Evolutionary conservation across 2,888 invertebrate genomes (phyloP), one percentile per base, ranked within the genome.

Genomic region (Xanthorhoe spadicearia): DNA sequence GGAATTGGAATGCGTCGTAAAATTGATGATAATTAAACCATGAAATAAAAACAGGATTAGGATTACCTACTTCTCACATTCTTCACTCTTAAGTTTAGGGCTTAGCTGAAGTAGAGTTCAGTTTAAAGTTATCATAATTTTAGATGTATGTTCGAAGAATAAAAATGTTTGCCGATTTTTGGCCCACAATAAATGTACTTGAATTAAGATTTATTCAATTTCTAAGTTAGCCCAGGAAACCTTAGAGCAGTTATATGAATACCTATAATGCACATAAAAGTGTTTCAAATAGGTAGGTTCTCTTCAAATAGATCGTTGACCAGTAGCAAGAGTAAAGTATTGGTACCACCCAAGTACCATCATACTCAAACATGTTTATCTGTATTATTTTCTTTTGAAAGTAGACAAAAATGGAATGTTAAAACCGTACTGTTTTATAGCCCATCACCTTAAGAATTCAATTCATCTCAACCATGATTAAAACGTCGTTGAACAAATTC

Each of bases 361-460:
- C 9, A 10, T 38, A 38, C 10, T 38, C 10, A 10, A 10, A 10
- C 9, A 38, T 10, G 10, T 9, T 13, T 43, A 2, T 43, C 38
- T 43, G 13, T 13, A 43, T 32, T 43, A 43, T 13, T 43, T 43
- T 43, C 13, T 43, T 43, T 43, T 43, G 13, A 43, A 43, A 2
- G 13, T 43, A 3, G 13, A 10, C 9, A 9, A 43, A 43, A 4
- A 43, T 3, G 13, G 13, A 10, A 2, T 13, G 13, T 38, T 38
- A 10, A 38, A 43, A 43, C 38, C 10, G 38, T 13, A 43, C 13
- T 13, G 38, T 43, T 53, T 53, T 13, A 51, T 51, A 51, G 51
- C 51, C 51, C 19, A 51, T 51, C 51, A 51, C 23, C 23, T n/a
- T 51, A 23, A 3, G 13, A 51, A 51, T 51, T 51, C 51, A 23